phyloP scores from a whole-genome alignment of 2,113 vertebrate species.

The Megalops atlanticus region DNA sequence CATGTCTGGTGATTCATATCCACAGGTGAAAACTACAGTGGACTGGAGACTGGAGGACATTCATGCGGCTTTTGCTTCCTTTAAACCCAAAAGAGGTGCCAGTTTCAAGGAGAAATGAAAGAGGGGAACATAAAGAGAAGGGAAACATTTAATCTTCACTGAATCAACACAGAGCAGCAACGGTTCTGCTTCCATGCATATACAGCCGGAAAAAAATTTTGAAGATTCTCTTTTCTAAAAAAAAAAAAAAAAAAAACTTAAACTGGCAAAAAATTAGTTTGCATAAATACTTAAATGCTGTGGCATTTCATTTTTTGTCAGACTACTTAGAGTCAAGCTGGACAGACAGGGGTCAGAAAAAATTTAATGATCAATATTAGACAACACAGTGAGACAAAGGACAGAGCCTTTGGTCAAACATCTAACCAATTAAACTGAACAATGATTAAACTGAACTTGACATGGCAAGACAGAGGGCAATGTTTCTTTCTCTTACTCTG shows the following conservation, averaged over 20 bases:
- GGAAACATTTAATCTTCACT: background rate
- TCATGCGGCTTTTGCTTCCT: background rate
- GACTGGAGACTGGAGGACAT: background rate
- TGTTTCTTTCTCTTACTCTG: too few species aligned
- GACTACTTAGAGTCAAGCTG: background rate
- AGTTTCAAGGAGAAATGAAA: background rate
- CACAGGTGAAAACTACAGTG: conserved; percentile 3
- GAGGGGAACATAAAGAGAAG: background rate
- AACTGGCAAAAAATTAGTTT: too few species aligned
- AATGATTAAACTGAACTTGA: background rate
- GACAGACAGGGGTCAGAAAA: background rate
- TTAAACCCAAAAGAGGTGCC: background rate
- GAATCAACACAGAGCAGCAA: background rate
- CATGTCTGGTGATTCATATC: conserved; percentile 5
- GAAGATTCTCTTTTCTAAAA: background rate
- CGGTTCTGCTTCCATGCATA: background rate
- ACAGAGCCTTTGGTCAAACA: too few species aligned
- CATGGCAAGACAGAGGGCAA: too few species aligned
- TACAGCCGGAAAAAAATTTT: background rate
- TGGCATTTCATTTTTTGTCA: background rate
- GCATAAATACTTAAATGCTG: background rate
- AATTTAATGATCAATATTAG: background rate
- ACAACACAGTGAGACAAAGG: background rate
- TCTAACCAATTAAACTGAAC: too few species aligned
- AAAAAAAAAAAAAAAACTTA: too few species aligned